Conservation (phyloP, 1,140 invertebrate genomes). For the Drosophila tristis region DNA sequence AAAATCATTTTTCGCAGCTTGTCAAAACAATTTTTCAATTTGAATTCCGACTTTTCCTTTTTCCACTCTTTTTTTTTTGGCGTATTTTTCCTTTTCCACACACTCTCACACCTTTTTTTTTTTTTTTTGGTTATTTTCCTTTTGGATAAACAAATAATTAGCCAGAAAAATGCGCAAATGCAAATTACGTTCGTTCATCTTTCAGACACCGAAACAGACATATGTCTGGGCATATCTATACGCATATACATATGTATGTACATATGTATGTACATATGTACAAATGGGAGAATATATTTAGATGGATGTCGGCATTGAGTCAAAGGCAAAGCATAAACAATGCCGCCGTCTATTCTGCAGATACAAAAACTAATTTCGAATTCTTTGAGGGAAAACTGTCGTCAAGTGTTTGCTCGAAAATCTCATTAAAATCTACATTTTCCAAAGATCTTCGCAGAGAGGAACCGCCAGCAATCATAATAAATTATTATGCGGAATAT, state of each 20-base stretch:
- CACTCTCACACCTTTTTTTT: too few relatives aligned
- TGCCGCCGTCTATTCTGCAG: conserved; percentile 24
- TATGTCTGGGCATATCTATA: conserved; percentile 40
- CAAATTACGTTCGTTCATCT: conserved; percentile 31
- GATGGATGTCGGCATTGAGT: conserved; percentile 36
- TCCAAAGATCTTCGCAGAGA: conserved; percentile 6
- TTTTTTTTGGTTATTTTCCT: conserved; percentile 40
- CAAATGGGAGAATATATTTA: too few relatives aligned
- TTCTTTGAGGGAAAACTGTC: conserved; percentile 26
- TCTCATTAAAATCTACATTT: conserved; percentile 52
- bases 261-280: background rate
- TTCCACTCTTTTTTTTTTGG: too few relatives aligned
- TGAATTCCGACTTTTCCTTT: background rate
- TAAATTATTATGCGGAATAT: conserved; percentile 42
- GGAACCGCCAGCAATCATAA: conserved; percentile 30
- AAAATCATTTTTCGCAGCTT: conserved; percentile 24
- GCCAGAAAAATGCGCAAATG: conserved; percentile 47
- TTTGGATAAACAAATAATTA: conserved; percentile 49
- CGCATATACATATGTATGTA: background rate
- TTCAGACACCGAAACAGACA: conserved; percentile 17
- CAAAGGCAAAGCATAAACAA: conserved; percentile 45
- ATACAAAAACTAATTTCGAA: conserved; percentile 42
- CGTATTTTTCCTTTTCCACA: too few relatives aligned
- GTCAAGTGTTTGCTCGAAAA: conserved; percentile 22
- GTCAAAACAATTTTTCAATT: conserved; percentile 41